Evolutionary conservation across 2,888 invertebrate genomes (phyloP).

Genomic region (Eristalis pertinax): DNA sequence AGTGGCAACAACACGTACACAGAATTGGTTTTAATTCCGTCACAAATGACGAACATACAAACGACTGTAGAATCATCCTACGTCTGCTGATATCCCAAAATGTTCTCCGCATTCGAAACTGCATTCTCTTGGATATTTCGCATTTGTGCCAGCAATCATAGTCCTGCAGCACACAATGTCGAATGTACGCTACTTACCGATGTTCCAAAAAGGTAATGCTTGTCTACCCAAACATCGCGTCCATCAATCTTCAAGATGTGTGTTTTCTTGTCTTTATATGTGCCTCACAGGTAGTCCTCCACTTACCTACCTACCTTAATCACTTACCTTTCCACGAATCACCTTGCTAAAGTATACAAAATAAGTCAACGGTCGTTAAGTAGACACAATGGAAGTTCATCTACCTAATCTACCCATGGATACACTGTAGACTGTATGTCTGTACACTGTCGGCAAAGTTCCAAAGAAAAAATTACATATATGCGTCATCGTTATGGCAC

Average conservation of each 20-base stretch:
- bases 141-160: no score
- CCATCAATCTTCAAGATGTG: not conserved
- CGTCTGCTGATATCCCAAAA: no score
- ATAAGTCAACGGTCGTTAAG: not conserved
- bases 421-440: not conserved
- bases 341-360: not conserved
- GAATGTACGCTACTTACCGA: not conserved
- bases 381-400: not conserved
- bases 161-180: no score
- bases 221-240: not conserved
- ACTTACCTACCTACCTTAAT: not conserved
- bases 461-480: not conserved
- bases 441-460: not conserved
- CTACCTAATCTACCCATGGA: not conserved
- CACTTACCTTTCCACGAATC: not conserved
- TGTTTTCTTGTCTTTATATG: not conserved
- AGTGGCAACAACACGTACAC: no score
- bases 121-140: no score
- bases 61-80: no score
- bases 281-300: not conserved
- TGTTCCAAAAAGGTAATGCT: not conserved
- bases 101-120: no score
- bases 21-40: no score
- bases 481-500: not conserved
- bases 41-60: no score